Evolutionary conservation across 2,888 invertebrate species (phyloP).

Genomic region (Drosophila meridionalis): DNA sequence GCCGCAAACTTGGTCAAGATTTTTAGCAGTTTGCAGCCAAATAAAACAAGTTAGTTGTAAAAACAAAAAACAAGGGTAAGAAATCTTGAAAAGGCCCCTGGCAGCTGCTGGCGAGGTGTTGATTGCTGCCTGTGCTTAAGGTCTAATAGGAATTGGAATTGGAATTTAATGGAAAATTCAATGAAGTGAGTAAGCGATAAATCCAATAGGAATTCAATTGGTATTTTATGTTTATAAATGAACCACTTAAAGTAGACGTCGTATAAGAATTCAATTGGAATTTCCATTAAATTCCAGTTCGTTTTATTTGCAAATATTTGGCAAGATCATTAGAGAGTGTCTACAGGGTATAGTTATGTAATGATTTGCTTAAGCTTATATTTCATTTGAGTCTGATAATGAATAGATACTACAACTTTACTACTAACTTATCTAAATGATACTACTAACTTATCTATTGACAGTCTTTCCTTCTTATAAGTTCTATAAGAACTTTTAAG

Average conservation of each 20-base stretch:
- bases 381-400: too few species aligned
- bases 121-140: neutral
- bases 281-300: too few species aligned
- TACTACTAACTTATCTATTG: too few species aligned
- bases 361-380: too few species aligned
- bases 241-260: neutral
- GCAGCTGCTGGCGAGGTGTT: neutral
- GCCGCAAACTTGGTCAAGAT: slow-evolving; percentile 31
- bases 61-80: slow-evolving; percentile 1
- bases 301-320: too few species aligned
- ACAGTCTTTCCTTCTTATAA: too few species aligned
- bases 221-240: neutral
- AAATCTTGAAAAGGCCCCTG: neutral
- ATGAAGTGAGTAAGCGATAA: neutral
- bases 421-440: too few species aligned
- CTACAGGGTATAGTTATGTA: too few species aligned
- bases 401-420: too few species aligned
- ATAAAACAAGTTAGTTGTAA: slow-evolving; percentile 16
- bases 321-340: too few species aligned
- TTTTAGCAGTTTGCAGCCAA: slow-evolving; percentile 4
- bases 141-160: neutral
- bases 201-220: neutral
- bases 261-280: too few species aligned
- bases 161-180: neutral
- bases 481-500: too few species aligned